phyloP scores from a whole-genome alignment of 2,113 vertebrate species.

The Corythornis vintsioides region DNA sequence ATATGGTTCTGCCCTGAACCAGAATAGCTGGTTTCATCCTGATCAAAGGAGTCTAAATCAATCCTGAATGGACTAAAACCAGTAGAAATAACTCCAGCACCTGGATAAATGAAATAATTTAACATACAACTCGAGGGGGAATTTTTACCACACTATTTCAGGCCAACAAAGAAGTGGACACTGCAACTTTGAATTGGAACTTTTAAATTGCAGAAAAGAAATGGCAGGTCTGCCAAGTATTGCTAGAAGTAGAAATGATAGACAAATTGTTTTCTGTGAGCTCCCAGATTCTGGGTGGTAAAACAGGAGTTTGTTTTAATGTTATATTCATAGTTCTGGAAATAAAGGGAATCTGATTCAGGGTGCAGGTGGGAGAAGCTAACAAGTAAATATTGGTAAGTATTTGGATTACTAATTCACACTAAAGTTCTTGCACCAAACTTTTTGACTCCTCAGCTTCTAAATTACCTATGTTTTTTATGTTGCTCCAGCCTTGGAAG shows the following conservation, averaged over 20 bases:
- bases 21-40: background rate
- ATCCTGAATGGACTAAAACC: background rate
- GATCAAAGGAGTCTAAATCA: background rate
- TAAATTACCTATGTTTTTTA: background rate
- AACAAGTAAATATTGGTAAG: background rate
- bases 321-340: background rate
- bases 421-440: background rate
- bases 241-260: background rate
- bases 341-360: background rate
- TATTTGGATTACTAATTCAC: background rate
- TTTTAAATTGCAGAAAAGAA: background rate
- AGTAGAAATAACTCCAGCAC: background rate
- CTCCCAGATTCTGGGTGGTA: background rate
- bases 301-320: background rate
- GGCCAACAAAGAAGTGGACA: background rate
- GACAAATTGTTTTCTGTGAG: background rate
- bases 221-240: background rate
- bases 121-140: background rate
- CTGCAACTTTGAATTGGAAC: background rate
- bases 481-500: background rate
- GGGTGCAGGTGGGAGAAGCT: background rate
- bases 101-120: background rate
- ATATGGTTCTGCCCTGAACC: background rate
- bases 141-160: background rate
- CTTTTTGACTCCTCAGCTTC: background rate